Base-by-base conservation (phyloP, 1,140 invertebrate genomes). In the Caenorhabditis briggsae region DNA sequence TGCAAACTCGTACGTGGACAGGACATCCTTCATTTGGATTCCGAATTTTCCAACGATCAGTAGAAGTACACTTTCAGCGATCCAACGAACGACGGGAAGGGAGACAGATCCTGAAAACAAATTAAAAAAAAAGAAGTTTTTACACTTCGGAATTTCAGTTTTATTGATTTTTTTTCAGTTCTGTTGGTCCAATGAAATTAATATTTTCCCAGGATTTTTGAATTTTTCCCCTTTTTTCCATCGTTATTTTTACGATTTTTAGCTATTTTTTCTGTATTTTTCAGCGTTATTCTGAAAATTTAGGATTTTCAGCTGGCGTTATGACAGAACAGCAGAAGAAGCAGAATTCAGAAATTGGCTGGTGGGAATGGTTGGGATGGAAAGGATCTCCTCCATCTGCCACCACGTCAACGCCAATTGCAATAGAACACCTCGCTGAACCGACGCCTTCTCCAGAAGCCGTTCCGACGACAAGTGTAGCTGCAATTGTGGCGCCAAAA, bases 51-150 rank as follows among this genome's bases (percentile, higher is more conserved):
- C 85, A 9, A 89, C 43, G 14, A 89, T 89, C 11, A 58, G 48
- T 33, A 89, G 48, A 18, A 89, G 78, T 23, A 88, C 64, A 14
- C 84, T 82, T 65, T 89, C 88, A 50, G 88, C 61, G 5, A 89
- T 86, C 88, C 88, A 89, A 65, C 33, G 82, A 56, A 89, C 46
- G 3, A 84, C 82, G 5, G 88, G 58, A 11, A 70, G 48, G 18
- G 83, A 78, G 20, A 88, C 83, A 2, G 7, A 16, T 5, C 88
- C 88, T 46, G 14, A 87, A 61, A 84, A 86, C 5, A 46, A 50
- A n/a, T 46, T 53, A n/a, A n/a, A n/a, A n/a, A n/a, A n/a, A 18
- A 8, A 50, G 20, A 0, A 2, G 50, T 18, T 23, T 65, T 33
- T 1, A 33, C 1, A 3, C 33, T 33, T 33, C 1, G 33, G 33